Evolutionary conservation across 2,888 invertebrate genomes (phyloP).

Genomic region (Chaetoderma sp.): DNA sequence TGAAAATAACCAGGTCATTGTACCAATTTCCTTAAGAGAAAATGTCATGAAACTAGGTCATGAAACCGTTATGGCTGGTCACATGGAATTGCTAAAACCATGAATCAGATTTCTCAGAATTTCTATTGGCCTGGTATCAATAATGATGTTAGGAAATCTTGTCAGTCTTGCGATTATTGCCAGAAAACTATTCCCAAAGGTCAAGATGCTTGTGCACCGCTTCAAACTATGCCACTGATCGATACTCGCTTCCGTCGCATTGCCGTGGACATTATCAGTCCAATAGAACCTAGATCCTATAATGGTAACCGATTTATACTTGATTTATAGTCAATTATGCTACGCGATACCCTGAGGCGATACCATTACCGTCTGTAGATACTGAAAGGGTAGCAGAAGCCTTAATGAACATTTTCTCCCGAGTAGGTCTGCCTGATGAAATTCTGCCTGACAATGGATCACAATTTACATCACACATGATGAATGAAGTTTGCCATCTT

Average conservation of each 20-base stretch:
- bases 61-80: slow-evolving; percentile 30
- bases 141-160: slow-evolving; percentile 26
- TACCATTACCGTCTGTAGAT: slow-evolving; percentile 22
- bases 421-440: slow-evolving; percentile 34
- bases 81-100: slow-evolving; percentile 18
- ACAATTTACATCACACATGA: slow-evolving; percentile 36
- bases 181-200: slow-evolving; percentile 34
- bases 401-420: slow-evolving; percentile 25
- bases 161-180: slow-evolving; percentile 37
- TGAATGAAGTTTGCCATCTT: slow-evolving; percentile 30
- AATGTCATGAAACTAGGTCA: slow-evolving; percentile 25
- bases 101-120: neutral
- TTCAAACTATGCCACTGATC: slow-evolving; percentile 32
- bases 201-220: slow-evolving; percentile 23
- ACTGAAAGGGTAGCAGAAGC: slow-evolving; percentile 38
- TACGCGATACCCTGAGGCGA: slow-evolving; percentile 34
- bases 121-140: slow-evolving; percentile 39
- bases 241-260: slow-evolving; percentile 34
- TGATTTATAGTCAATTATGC: slow-evolving; percentile 31
- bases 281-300: slow-evolving; percentile 30
- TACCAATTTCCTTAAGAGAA: too few species aligned
- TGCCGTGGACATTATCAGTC: slow-evolving; percentile 42
- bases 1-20: too few species aligned
- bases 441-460: slow-evolving; percentile 38
- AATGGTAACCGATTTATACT: slow-evolving; percentile 36